A percentile compares a stretch with the other conserved stretches of the same genome.
phyloP scores from a whole-genome alignment of 53 echinoderm and acorn worm species.

The Holothuria scabra region DNA sequence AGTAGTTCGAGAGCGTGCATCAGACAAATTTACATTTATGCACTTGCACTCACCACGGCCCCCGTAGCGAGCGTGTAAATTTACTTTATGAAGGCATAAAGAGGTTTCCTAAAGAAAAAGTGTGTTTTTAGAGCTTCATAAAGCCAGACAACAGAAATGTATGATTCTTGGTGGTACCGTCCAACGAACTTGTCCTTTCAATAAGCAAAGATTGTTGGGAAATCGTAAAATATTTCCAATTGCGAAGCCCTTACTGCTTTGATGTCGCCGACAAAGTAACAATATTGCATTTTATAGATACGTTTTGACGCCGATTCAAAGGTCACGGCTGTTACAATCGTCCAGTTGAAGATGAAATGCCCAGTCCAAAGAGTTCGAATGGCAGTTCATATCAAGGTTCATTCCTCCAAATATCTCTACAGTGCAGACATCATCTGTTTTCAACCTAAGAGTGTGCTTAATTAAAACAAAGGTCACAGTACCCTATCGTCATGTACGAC shows the following conservation, averaged over 20 bases:
- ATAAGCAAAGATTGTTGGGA: constrained; percentile 37
- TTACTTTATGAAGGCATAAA: constrained; percentile 39
- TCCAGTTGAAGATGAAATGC: not conserved
- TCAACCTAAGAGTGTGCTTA: too few relatives aligned
- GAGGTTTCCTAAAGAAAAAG: constrained; percentile 29
- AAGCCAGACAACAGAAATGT: not conserved
- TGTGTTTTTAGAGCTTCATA: constrained; percentile 44
- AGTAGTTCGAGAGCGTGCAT: constrained; percentile 8
- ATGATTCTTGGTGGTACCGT: constrained; percentile 3
- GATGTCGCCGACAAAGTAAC: constrained; percentile 43
- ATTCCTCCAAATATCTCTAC: too few relatives aligned
- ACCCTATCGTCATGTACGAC: too few relatives aligned
- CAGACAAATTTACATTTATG: constrained; percentile 26
- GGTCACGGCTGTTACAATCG: not conserved
- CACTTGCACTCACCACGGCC: constrained; percentile 17
- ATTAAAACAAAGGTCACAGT: too few relatives aligned
- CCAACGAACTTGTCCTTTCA: constrained; percentile 23
- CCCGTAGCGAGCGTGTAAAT: constrained; percentile 29
- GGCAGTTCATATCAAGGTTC: too few relatives aligned
- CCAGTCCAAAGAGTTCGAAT: too few relatives aligned
- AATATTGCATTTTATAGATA: constrained; percentile 41
- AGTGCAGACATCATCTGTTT: too few relatives aligned
- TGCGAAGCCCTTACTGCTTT: not conserved
- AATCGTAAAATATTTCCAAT: constrained; percentile 40
- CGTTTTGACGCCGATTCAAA: constrained; percentile 33